These are phyloP conservation scores for Sinotaia quadrata DNA, from an alignment of 2,888 invertebrate genomes.

Conservation along the genomic window DNA sequence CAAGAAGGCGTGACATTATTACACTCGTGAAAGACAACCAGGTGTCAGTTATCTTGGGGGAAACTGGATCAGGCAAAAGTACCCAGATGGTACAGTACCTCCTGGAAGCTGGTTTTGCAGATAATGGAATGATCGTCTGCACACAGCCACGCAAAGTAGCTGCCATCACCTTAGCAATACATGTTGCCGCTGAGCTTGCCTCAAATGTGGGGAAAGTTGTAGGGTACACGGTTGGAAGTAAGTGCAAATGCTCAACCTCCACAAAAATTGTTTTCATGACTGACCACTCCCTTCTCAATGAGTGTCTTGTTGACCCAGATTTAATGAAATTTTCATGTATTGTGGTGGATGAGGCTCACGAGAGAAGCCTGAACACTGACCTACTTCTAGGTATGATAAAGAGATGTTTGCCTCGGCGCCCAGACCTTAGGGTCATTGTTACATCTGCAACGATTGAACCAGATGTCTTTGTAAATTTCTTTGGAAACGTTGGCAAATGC, in stretches of 20 bases:
- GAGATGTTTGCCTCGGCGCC: conserved; percentile 47
- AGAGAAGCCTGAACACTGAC: conserved; percentile 71
- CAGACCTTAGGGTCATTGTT: conserved; percentile 66
- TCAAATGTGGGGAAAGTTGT: conserved; percentile 56
- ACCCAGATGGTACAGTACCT: conserved; percentile 70
- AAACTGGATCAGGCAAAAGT: conserved; percentile 72
- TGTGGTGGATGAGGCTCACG: conserved; percentile 72
- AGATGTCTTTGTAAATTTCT: conserved; percentile 62
- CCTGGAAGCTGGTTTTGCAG: conserved; percentile 52
- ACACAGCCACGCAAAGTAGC: conserved; percentile 72
- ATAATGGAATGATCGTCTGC: conserved; percentile 59
- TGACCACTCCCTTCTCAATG: conserved; percentile 69
- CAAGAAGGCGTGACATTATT: conserved; percentile 51
- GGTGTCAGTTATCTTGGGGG: conserved; percentile 65
- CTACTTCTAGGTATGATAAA: conserved; percentile 68
- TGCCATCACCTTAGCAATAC: conserved; percentile 65
- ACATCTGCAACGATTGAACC: conserved; percentile 71
- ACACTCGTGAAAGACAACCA: conserved; percentile 48
- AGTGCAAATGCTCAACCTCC: conserved; percentile 57
- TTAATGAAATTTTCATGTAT: conserved; percentile 57
- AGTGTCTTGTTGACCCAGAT: conserved; percentile 59
- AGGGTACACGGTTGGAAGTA: conserved; percentile 61
- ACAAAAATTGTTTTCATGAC: conserved; percentile 69
- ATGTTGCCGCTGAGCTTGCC: conserved; percentile 66
- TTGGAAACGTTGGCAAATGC: conserved; percentile 59